Evolutionary conservation across 2,888 invertebrate species (phyloP), one percentile per base, ranked within the genome.

Genomic region (Thecocarcelia acutangulata): DNA sequence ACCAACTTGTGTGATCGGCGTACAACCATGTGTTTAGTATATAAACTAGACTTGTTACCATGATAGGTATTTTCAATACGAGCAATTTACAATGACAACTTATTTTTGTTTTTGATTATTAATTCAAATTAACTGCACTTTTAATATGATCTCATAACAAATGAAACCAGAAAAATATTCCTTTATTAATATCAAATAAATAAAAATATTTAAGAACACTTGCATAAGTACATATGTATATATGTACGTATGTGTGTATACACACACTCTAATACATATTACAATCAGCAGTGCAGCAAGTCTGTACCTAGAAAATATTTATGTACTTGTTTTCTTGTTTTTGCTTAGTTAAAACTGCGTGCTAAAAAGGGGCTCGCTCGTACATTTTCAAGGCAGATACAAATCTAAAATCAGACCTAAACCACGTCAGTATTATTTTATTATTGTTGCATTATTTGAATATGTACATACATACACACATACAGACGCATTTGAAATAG

Each of bases 291-390:
- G 24, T n/a, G n/a, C n/a, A n/a, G n/a, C n/a, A n/a, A n/a, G n/a
- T n/a, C n/a, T 5, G 24, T 24, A 24, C 5, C 3, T 11, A 54
- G n/a, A n/a, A n/a, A n/a, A 54, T 63, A 44, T 44, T 63, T 13
- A 46, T 73, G 73, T 46, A 63, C 54, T 64, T 73, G 63, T 56
- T 50, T 58, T 12, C 17, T 46, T 59, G 37, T 40, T 50, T 61
- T 52, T 33, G 24, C 33, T 63, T 15, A 73, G 54, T 63, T 61
- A 52, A 63, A 33, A 73, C 50, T 54, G 73, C 54, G 33, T 54
- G 50, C 17, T 50, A 63, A 54, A 63, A 73, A 54, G 63, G 54
- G 73, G 73, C 63, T 21, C 73, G 73, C 63, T 21, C 73, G 73
- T 17, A 63, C 63, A 44, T 42, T 28, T 44, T n/a, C 21, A 63